These are phyloP conservation scores for Mythimna lalbum DNA, from an alignment of 2,888 invertebrate species.

Conservation along the genomic window DNA sequence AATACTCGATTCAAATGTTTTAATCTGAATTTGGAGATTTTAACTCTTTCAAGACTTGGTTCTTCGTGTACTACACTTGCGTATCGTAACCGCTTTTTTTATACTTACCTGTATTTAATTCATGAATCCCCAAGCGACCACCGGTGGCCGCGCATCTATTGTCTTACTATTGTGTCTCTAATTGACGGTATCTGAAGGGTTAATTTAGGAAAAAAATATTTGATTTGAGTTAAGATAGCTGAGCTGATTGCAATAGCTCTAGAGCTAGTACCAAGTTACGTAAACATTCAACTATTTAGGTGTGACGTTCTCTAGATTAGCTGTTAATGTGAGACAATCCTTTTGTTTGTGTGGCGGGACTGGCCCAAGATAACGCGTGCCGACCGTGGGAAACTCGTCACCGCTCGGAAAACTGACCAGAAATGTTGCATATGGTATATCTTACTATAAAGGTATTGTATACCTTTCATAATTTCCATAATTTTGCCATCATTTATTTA, in stretches of 20 bases:
- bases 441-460: not conserved
- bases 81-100: no score
- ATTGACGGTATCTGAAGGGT: no score
- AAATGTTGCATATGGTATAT: slow-evolving; percentile 18
- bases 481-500: no score
- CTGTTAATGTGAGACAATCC: slow-evolving; percentile 65
- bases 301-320: slow-evolving; percentile 61
- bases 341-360: slow-evolving; percentile 68
- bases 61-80: no score
- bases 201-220: no score
- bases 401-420: slow-evolving; percentile 49
- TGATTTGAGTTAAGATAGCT: not conserved
- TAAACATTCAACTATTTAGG: slow-evolving; percentile 60
- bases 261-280: slow-evolving; percentile 35
- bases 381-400: slow-evolving; percentile 66
- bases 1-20: no score
- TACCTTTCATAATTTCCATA: slow-evolving; percentile 8
- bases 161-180: no score
- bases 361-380: slow-evolving; percentile 63
- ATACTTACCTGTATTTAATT: no score
- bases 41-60: no score
- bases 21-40: no score
- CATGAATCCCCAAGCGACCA: no score
- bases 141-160: no score
- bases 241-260: not conserved